Evolutionary conservation across 1,140 invertebrate genomes (phyloP).

Genomic region (Liolophura sinensis): DNA sequence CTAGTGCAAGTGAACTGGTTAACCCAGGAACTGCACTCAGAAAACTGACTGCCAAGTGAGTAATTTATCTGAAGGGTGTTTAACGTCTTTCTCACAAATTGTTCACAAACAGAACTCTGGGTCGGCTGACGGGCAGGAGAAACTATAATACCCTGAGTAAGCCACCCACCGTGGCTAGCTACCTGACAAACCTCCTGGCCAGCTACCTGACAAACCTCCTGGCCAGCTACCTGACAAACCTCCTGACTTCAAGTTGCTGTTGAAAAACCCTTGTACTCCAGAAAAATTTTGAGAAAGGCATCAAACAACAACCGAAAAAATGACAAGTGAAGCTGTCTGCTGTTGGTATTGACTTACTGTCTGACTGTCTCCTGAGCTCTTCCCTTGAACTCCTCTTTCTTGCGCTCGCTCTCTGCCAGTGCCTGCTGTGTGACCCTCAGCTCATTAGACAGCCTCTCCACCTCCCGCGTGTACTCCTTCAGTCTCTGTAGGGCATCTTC

Average conservation of each 20-base stretch:
- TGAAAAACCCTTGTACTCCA: neutral
- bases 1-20: too few species aligned
- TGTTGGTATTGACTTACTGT: constrained; percentile 41
- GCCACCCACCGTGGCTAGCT: too few species aligned
- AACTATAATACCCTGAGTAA: too few species aligned
- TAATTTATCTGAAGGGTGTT: too few species aligned
- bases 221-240: too few species aligned
- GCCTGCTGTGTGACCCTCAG: constrained; percentile 38
- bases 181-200: too few species aligned
- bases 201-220: too few species aligned
- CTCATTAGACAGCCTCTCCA: constrained; percentile 42
- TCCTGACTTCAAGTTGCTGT: neutral
- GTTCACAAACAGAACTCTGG: too few species aligned
- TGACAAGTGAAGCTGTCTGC: neutral
- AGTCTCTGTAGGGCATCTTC: constrained; percentile 42
- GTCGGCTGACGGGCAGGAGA: too few species aligned
- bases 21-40: too few species aligned
- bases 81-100: too few species aligned
- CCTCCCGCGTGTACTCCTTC: constrained; percentile 32
- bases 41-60: too few species aligned
- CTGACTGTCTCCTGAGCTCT: constrained; percentile 53
- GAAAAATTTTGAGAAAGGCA: neutral
- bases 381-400: constrained; percentile 51
- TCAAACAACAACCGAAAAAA: neutral
- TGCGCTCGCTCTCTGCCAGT: constrained; percentile 46